These are phyloP conservation scores for Brachionus rotundiformis DNA, from an alignment of 1,140 invertebrate genomes.

Conservation along the genomic window DNA sequence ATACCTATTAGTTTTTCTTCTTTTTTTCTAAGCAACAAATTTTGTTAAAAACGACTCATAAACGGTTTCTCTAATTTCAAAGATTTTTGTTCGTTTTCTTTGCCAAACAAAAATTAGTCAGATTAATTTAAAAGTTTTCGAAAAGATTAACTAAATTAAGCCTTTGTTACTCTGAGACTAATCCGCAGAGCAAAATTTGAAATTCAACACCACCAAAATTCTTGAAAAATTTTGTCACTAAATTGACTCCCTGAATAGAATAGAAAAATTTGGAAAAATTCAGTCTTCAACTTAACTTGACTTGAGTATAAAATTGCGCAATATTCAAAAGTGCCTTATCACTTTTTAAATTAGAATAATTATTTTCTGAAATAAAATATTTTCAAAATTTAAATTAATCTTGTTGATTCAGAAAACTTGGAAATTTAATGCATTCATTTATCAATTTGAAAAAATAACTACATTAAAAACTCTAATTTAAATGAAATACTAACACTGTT, in stretches of 20 bases:
- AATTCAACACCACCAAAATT: neutral
- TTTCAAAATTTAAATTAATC: neutral
- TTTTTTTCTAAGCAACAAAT: conserved; percentile 30
- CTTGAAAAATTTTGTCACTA: neutral
- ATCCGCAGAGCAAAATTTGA: neutral
- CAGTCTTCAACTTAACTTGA: neutral
- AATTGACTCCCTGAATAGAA: neutral
- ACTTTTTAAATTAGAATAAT: no score
- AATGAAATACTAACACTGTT: neutral
- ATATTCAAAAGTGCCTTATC: no score
- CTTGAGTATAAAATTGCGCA: neutral
- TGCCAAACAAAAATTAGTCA: conserved; percentile 12
- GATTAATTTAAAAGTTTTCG: neutral
- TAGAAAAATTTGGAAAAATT: neutral
- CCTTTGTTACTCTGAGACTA: neutral
- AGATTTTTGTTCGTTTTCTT: conserved; percentile 12
- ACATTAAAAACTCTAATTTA: neutral
- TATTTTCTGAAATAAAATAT: neutral
- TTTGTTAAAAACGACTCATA: neutral
- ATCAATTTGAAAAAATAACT: no score
- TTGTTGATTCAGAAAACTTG: neutral
- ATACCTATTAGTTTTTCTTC: neutral
- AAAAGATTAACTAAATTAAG: conserved; percentile 28
- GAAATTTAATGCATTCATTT: no score
- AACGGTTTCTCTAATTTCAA: conserved; percentile 41